Conservation (phyloP, 2,888 invertebrate species). For the Amphimallon solstitiale region DNA sequence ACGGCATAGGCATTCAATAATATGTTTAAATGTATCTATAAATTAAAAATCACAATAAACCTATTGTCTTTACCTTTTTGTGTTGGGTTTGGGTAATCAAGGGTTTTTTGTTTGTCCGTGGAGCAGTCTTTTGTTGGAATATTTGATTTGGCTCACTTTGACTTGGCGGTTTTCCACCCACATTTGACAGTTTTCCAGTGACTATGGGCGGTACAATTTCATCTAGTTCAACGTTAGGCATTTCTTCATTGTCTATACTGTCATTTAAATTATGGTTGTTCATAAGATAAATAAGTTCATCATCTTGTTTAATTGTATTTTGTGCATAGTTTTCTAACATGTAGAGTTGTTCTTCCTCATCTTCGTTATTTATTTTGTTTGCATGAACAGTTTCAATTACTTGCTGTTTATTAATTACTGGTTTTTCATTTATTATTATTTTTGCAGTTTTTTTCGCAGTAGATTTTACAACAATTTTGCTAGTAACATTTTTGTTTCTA, state of each 20-base stretch:
- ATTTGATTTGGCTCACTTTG: constrained; percentile 51
- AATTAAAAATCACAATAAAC: no score
- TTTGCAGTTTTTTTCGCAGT: constrained; percentile 60
- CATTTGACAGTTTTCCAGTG: constrained; percentile 60
- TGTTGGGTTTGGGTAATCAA: neutral
- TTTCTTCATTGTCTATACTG: constrained; percentile 63
- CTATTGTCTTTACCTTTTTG: constrained; percentile 24
- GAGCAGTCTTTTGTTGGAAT: neutral
- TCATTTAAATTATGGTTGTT: constrained; percentile 61
- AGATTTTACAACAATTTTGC: constrained; percentile 58
- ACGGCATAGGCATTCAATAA: no score
- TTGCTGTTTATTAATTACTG: constrained; percentile 60
- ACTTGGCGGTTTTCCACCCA: constrained; percentile 61
- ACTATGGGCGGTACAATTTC: constrained; percentile 51
- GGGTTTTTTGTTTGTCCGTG: neutral
- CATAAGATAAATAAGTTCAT: constrained; percentile 61
- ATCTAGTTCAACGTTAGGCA: constrained; percentile 61
- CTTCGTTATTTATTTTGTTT: constrained; percentile 46
- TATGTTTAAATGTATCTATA: no score
- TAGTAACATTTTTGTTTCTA: constrained; percentile 65
- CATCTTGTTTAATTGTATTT: constrained; percentile 44
- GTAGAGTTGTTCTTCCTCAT: neutral
- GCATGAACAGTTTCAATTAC: constrained; percentile 53
- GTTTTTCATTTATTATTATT: constrained; percentile 60
- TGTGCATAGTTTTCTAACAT: constrained; percentile 41